These are phyloP conservation scores for Trisateles emortualis DNA, from an alignment of 2,888 invertebrate species.

Conservation along the genomic window DNA sequence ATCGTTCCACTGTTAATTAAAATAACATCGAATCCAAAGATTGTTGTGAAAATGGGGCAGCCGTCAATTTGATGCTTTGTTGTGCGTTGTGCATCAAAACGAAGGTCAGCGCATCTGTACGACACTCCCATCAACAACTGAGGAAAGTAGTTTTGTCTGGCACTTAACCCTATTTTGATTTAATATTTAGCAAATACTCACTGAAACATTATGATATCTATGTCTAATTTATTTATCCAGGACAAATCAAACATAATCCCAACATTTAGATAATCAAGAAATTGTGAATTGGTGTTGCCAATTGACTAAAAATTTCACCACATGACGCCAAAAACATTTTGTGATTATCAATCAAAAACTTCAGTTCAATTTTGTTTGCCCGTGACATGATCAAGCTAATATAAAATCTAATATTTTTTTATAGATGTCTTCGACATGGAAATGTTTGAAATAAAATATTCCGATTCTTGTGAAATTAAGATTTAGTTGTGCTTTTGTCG, in stretches of 20 bases:
- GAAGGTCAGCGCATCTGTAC: constrained; percentile 86
- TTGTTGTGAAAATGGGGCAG: constrained; percentile 87
- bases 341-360: background rate
- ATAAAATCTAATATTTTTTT: too few species aligned
- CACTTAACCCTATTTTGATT: constrained; percentile 52
- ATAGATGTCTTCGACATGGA: too few species aligned
- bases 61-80: constrained; percentile 88
- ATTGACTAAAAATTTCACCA: constrained; percentile 54
- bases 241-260: constrained; percentile 83
- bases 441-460: too few species aligned
- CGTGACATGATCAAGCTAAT: too few species aligned
- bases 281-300: constrained; percentile 74
- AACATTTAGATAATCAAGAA: constrained; percentile 82
- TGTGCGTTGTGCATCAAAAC: constrained; percentile 88
- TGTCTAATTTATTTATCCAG: constrained; percentile 72
- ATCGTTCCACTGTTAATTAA: constrained; percentile 56
- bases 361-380: too few species aligned
- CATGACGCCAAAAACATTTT: constrained; percentile 54
- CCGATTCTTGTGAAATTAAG: too few species aligned
- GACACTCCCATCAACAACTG: constrained; percentile 77
- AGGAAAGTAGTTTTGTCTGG: constrained; percentile 52
- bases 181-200: constrained; percentile 74
- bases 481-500: too few species aligned
- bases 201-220: constrained; percentile 81
- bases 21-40: constrained; percentile 70